These are phyloP conservation scores for Tauraco erythrolophus DNA, from an alignment of 2,113 vertebrate species.

Conservation along the genomic window DNA sequence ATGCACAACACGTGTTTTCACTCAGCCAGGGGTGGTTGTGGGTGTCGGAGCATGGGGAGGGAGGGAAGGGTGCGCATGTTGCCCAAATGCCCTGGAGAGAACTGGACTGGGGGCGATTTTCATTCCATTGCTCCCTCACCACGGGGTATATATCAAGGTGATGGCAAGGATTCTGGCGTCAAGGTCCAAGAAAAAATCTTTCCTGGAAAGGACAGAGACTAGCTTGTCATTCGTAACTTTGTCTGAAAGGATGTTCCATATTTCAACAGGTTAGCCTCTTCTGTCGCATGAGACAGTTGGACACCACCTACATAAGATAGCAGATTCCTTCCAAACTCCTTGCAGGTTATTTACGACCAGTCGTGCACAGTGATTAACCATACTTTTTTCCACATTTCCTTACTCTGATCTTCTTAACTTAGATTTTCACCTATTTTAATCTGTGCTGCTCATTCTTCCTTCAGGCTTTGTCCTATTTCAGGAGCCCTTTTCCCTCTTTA, in stretches of 20 bases:
- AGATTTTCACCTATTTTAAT: not conserved
- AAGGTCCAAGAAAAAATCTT: not conserved
- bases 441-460: not conserved
- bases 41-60: not conserved
- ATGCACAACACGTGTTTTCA: rapidly evolving
- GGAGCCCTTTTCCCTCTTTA: not conserved
- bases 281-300: not conserved
- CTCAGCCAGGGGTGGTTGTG: not conserved
- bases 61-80: rapidly evolving
- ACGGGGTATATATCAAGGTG: not conserved
- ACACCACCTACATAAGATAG: not conserved
- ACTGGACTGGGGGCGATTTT: not conserved
- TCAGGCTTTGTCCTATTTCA: not conserved
- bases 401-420: not conserved
- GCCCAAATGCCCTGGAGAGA: not conserved
- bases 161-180: not conserved
- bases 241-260: not conserved
- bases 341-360: not conserved
- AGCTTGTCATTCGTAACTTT: not conserved
- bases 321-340: not conserved
- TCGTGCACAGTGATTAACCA: not conserved
- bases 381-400: not conserved
- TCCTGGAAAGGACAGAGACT: not conserved
- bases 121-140: not conserved
- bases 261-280: not conserved